Conservation (phyloP, 2,797 vertebrate genomes). For the Corythornis leucogaster region DNA sequence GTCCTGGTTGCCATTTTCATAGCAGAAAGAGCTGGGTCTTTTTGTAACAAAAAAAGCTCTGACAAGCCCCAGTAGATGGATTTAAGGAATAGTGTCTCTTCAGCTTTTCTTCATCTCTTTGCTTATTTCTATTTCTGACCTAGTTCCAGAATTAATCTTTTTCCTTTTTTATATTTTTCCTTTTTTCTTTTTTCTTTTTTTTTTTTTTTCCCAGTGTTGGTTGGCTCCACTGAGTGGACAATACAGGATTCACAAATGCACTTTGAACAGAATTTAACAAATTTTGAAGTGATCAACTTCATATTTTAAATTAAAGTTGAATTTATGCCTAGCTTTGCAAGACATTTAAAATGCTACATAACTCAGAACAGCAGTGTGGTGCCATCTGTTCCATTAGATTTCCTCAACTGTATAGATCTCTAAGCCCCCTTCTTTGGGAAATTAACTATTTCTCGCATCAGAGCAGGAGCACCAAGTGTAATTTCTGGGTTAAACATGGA, state of each 20-base stretch:
- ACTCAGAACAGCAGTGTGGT: accelerated
- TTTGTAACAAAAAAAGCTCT: neutral
- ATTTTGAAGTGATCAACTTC: neutral
- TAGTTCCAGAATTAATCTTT: neutral
- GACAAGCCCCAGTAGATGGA: neutral
- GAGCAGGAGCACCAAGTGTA: neutral
- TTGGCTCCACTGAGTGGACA: neutral
- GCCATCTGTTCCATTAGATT: neutral
- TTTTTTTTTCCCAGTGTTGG: neutral
- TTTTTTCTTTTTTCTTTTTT: neutral
- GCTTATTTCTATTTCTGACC: neutral
- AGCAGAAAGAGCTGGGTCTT: neutral
- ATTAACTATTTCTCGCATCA: neutral
- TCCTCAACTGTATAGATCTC: accelerated
- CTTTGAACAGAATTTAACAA: neutral
- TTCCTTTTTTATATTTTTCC: neutral
- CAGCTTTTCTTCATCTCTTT: neutral
- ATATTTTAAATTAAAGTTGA: neutral
- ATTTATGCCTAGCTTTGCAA: neutral
- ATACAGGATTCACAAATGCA: neutral
- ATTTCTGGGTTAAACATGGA: conserved; percentile 14
- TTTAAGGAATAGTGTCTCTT: neutral
- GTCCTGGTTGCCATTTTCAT: neutral
- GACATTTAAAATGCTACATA: neutral
- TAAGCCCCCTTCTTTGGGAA: neutral